A percentile compares a stretch with the other conserved stretches of the same genome.
These are phyloP conservation scores for Ceratosolen fusciceps DNA, from an alignment of 1,140 invertebrate species.

Conservation along the genomic window DNA sequence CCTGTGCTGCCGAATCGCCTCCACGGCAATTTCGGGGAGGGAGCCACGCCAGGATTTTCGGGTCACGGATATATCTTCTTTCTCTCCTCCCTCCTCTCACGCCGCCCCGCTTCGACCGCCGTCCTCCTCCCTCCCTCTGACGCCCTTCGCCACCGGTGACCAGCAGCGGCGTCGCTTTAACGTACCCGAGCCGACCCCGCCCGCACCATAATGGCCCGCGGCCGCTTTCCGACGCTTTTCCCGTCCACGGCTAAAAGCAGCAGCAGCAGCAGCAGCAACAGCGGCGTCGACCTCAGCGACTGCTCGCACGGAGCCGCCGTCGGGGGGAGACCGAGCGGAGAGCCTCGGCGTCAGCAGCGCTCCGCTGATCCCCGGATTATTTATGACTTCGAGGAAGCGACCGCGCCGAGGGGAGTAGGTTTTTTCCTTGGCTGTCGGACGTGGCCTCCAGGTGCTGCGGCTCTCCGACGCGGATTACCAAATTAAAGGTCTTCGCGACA, in stretches of 20 bases:
- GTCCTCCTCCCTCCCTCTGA: too few relatives aligned
- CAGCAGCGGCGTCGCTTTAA: not conserved
- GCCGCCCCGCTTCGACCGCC: too few relatives aligned
- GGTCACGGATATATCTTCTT: conserved; percentile 22
- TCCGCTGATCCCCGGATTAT: conserved; percentile 37
- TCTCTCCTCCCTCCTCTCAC: conserved; percentile 4
- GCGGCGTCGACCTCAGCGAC: too few relatives aligned
- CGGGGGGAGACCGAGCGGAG: not conserved
- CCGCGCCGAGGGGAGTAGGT: conserved; percentile 6
- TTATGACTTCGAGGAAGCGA: conserved; percentile 44
- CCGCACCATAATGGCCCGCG: conserved; percentile 21
- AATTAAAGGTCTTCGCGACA: conserved; percentile 29
- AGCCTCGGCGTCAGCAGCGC: conserved; percentile 1
- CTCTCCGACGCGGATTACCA: conserved; percentile 29
- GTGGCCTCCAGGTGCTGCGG: conserved; percentile 25
- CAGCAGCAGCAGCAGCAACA: not conserved
- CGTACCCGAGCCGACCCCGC: not conserved
- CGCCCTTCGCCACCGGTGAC: too few relatives aligned
- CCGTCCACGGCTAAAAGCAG: conserved; percentile 10
- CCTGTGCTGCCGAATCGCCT: conserved; percentile 1
- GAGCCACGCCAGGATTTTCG: conserved; percentile 26
- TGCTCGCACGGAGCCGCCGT: too few relatives aligned
- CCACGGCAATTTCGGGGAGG: conserved; percentile 28
- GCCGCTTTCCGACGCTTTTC: conserved; percentile 17
- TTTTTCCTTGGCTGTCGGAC: not conserved